These are phyloP conservation scores for Ivindomyrus marchei DNA, from an alignment of 2,113 vertebrate species.

Conservation along the genomic window DNA sequence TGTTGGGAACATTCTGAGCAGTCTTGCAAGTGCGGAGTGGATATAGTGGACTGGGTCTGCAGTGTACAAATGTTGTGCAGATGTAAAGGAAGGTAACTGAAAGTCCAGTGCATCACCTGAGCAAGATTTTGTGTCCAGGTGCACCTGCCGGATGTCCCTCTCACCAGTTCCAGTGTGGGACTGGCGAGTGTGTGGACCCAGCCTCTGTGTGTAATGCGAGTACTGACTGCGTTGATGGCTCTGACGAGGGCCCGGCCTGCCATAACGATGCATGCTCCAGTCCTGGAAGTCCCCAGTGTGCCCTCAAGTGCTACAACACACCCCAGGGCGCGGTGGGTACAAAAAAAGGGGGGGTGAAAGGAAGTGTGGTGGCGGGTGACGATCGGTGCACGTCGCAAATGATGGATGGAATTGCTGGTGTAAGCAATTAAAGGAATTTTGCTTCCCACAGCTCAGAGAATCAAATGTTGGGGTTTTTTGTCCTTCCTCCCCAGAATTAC, in stretches of 20 bases:
- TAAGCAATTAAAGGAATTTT: neutral
- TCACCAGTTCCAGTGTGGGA: constrained; percentile 69
- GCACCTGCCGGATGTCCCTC: constrained; percentile 48
- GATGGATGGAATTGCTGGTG: neutral
- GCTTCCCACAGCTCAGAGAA: neutral
- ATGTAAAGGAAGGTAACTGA: neutral
- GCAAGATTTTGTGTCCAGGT: constrained; percentile 52
- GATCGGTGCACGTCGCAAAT: neutral
- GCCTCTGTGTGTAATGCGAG: constrained; percentile 62
- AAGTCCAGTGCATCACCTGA: neutral
- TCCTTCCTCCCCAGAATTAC: neutral
- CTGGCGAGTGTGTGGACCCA: constrained; percentile 58
- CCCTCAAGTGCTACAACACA: constrained; percentile 64
- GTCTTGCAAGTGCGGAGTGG: neutral
- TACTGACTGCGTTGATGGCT: constrained; percentile 66
- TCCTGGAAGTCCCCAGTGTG: constrained; percentile 41
- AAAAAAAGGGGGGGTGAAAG: neutral
- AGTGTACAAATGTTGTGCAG: neutral
- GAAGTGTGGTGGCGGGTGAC: neutral
- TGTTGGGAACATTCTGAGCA: neutral
- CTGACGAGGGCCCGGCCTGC: constrained; percentile 73
- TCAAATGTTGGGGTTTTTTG: neutral
- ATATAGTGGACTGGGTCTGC: neutral
- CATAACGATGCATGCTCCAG: constrained; percentile 27
- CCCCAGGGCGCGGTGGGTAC: constrained; percentile 65